Conservation (phyloP, 2,888 invertebrate genomes). For the Nomada lathburiana region DNA sequence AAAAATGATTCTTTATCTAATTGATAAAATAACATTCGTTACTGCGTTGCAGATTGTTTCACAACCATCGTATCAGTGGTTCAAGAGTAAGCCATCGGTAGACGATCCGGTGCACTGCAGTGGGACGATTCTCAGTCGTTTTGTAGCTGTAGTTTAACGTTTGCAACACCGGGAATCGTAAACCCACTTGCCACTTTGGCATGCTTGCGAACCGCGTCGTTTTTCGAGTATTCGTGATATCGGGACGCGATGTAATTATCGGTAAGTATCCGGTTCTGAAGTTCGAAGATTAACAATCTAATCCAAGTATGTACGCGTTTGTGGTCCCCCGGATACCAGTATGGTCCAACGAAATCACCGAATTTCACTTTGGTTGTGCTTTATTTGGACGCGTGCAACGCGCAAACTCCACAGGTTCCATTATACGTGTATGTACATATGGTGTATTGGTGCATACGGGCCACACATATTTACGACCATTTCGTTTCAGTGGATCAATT, state of each 20-base stretch:
- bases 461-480: background rate
- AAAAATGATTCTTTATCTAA: background rate
- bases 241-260: conserved; percentile 47
- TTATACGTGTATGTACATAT: conserved; percentile 2
- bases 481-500: background rate
- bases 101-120: background rate
- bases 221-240: conserved; percentile 26
- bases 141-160: background rate
- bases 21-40: background rate
- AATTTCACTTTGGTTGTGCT: conserved; percentile 53
- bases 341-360: conserved; percentile 69
- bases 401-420: conserved; percentile 11
- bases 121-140: background rate
- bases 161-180: conserved; percentile 9
- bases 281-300: conserved; percentile 59
- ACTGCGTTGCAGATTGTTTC: background rate
- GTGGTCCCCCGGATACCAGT: conserved; percentile 75
- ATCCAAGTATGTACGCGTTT: conserved; percentile 62
- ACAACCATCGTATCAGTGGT: background rate
- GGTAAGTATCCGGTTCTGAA: conserved; percentile 34
- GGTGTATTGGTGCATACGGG: background rate
- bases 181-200: background rate
- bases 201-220: background rate
- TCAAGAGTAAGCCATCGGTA: conserved; percentile 2
- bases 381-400: conserved; percentile 63